Base-by-base conservation (phyloP, 2,797 vertebrate species). In the Petrocephalus schoutedeni region DNA sequence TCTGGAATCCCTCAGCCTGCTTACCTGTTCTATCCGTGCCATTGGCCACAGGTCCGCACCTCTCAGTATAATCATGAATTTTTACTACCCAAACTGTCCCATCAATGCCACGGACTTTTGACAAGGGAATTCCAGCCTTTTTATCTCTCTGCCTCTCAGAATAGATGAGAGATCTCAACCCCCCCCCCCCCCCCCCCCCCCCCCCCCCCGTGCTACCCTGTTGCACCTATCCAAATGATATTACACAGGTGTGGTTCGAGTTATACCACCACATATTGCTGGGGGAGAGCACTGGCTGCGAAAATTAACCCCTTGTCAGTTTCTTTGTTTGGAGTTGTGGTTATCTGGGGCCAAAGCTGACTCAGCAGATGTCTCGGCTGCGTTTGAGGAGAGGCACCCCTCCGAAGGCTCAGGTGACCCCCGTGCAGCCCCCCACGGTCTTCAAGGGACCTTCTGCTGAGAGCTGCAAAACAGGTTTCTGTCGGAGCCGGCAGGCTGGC, bases 151-250 rank as follows among this genome's bases (percentile, higher is more conserved):
- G 9, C 61, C 61, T 28, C 9, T 28, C 12, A 12, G 61, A 67
- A 67, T 12, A 67, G 23, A 67, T 51, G 49, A 51, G 49, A 51
- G 41, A 53, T 86, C 88, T 83, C 86, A 41, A 32, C 71, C 87
- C 86, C 86, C 74, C 87, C 89, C 1, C 36, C 5, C 87, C 89
- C 1, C 36, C 5, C n/a, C 71, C 87, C 86, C 86, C 74, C 71
- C 87, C 86, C 86, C 74, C 87, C 89, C 1, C 36, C 5, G 1
- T 3, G 53, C 36, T 45, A 77, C 16, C 71, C 71, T 7, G 14
- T 77, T 45, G 6, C 89, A 89, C 90, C 92, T 93, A 93, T 94
- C 93, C 94, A 87, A 61, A 86, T 89, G 92, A 95, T 71, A 87
- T 90, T 92, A 89, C 89, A 92, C 93, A 95, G 94, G 88, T 91